Evolutionary conservation across 2,888 invertebrate genomes (phyloP).

Genomic region (Pemphredon lugubris): DNA sequence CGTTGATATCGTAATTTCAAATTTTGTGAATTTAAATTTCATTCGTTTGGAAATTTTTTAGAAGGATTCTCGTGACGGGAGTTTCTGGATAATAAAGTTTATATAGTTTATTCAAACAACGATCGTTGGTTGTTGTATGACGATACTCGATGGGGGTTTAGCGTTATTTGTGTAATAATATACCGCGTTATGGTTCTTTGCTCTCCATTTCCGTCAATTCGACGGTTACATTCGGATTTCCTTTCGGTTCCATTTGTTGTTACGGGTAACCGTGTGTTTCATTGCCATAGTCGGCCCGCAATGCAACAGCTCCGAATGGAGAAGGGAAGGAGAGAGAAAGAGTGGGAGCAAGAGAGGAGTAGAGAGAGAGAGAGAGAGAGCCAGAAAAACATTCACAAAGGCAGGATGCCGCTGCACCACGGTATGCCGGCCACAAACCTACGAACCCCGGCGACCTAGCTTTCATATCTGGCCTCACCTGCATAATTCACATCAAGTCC

Average conservation of each 20-base stretch:
- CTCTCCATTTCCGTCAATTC: no score
- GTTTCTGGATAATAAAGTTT: no score
- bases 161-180: no score
- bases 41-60: no score
- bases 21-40: no score
- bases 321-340: background rate
- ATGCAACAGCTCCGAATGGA: constrained; percentile 10
- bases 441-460: constrained; percentile 68
- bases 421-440: constrained; percentile 69
- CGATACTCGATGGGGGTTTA: no score
- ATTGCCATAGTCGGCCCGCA: background rate
- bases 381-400: constrained; percentile 67
- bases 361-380: constrained; percentile 41
- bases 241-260: background rate
- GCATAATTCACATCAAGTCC: constrained; percentile 55
- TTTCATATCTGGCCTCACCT: constrained; percentile 64
- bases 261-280: background rate
- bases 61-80: no score
- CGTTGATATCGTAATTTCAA: no score
- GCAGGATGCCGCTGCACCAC: constrained; percentile 70
- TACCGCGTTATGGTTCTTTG: no score
- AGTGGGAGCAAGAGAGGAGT: background rate
- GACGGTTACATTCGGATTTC: background rate
- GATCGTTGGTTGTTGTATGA: no score
- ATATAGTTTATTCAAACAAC: no score